Base-by-base conservation (phyloP, 2,113 vertebrate genomes). In the Mormyrus lacerda region DNA sequence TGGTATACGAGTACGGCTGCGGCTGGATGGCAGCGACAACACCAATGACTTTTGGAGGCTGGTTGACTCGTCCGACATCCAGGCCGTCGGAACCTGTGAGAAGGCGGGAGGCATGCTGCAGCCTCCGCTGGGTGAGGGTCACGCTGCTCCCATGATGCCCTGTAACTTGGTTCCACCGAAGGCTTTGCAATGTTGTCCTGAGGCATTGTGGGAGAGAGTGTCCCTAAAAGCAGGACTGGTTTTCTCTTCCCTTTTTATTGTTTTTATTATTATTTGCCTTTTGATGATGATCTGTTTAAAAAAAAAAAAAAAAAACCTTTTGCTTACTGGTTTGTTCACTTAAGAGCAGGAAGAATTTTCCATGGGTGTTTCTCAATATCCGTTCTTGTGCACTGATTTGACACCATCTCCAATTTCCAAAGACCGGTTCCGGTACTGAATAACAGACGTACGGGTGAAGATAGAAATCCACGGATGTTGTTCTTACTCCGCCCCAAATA, bases 21-120 rank as follows among this genome's bases (percentile, higher is more conserved):
- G 98, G 0, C 95, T 99, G 90, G 98, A 99, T 50, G 98, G 98
- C 51, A 97, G 97, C 9, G 98, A 99, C 95, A 98, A 97, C 95
- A 97, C 95, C 95, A 99, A 99, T 88, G 98, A 99, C 93, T 99
- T 99, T 92, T 99, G 98, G 98, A 95, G 97, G 35, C 96, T 99
- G 87, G 97, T 99, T 3, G 98, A 99, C 95, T 98, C 98, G n/a
- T 94, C 96, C 0, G 98, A 99, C 69, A 98, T 99, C 92, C 98
- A 99, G 91, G 97, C 98, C 17, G 95, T 99, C 0, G 98, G 98
- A 76, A 99, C 97, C 47, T 99, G 98, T 76, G 98, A 99, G 94
- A 98, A 98, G 95, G 96, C 96, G 35, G 97, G 98, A 88, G 97
- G 97, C 87, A 99, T 99, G 97, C 96, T 99, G 91, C 98, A 99